These are phyloP conservation scores for Neria commutata DNA, from an alignment of 2,888 invertebrate genomes.

Conservation along the genomic window DNA sequence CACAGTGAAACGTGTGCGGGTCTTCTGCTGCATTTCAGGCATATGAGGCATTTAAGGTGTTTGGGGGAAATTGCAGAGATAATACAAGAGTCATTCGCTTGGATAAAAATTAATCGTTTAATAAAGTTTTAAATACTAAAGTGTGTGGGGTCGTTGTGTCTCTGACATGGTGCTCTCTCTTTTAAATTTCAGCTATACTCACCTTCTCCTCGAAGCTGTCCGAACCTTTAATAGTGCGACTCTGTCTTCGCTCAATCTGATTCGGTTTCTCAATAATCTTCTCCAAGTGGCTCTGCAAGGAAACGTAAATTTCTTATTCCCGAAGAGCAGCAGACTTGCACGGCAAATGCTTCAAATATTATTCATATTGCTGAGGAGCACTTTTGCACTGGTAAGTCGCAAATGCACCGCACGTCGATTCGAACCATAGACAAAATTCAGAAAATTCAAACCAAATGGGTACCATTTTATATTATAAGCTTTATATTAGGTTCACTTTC, in stretches of 20 bases:
- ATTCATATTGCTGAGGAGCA: too few relatives aligned
- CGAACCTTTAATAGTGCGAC: constrained; percentile 66
- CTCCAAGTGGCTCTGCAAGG: constrained; percentile 78
- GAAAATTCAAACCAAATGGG: too few relatives aligned
- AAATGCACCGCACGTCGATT: too few relatives aligned
- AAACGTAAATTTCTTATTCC: too few relatives aligned
- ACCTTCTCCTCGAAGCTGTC: constrained; percentile 69
- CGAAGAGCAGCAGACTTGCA: constrained; percentile 2
- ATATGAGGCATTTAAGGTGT: too few relatives aligned
- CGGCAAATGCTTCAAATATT: too few relatives aligned
- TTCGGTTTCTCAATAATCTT: constrained; percentile 85
- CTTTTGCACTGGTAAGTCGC: too few relatives aligned
- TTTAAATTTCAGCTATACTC: constrained; percentile 29
- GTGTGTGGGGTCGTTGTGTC: not conserved
- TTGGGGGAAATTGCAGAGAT: not conserved
- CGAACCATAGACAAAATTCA: too few relatives aligned
- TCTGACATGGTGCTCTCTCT: not conserved
- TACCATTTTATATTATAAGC: too few relatives aligned
- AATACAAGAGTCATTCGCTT: not conserved
- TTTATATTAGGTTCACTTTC: too few relatives aligned
- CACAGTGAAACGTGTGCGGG: constrained; percentile 75
- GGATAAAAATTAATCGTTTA: not conserved
- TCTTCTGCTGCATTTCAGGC: constrained; percentile 59
- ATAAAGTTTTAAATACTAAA: not conserved
- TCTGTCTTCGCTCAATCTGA: constrained; percentile 58